Percentiles rank a stretch among this genome's conserved stretches.
These are phyloP conservation scores for Cephalopterus ornatus DNA, from an alignment of 2,113 vertebrate species.

Conservation along the genomic window DNA sequence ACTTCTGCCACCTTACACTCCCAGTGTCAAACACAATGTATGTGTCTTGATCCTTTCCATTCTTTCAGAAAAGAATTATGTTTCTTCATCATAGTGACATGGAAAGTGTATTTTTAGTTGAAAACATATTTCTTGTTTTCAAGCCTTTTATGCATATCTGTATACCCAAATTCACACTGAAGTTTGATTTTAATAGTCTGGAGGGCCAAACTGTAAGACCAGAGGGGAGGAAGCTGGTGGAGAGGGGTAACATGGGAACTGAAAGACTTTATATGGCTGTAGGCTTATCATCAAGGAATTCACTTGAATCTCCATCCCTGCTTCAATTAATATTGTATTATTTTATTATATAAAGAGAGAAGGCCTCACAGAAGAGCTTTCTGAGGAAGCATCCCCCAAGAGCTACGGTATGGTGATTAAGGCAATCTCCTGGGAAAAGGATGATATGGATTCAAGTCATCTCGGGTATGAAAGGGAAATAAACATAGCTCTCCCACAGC, in stretches of 20 bases:
- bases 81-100: neutral
- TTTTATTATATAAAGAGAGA: neutral
- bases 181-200: neutral
- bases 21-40: fast-evolving
- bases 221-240: neutral
- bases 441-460: neutral
- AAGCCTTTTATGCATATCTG: neutral
- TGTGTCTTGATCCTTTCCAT: neutral
- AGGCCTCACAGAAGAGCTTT: neutral
- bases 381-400: neutral
- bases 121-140: neutral
- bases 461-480: neutral
- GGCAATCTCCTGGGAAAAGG: neutral
- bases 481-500: neutral
- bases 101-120: neutral
- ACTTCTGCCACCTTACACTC: neutral
- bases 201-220: neutral
- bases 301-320: neutral
- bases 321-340: neutral
- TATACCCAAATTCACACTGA: neutral
- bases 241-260: neutral
- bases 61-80: neutral
- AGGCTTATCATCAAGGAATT: neutral
- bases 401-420: neutral
- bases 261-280: neutral